Conservation (phyloP, 2,888 invertebrate species). For the Drosophila flavopinicola region DNA sequence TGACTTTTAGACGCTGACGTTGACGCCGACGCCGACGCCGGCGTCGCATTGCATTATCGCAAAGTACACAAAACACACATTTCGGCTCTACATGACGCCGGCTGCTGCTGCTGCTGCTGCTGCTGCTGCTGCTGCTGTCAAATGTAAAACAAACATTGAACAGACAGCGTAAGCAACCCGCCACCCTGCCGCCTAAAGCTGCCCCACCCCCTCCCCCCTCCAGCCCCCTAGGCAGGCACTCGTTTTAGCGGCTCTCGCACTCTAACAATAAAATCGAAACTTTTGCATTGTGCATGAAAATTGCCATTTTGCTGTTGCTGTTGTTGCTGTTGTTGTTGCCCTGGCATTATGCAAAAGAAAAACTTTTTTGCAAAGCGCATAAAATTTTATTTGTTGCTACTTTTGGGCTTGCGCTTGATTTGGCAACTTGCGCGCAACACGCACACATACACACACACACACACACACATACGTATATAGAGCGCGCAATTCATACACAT, state of each 20-base stretch:
- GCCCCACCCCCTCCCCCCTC: not conserved
- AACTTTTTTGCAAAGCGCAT: conserved; percentile 73
- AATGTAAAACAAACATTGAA: conserved; percentile 62
- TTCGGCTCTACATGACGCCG: conserved; percentile 29
- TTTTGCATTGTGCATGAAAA: conserved; percentile 75
- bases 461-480: not conserved
- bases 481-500: conserved; percentile 41
- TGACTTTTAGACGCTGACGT: conserved; percentile 55
- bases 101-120: conserved; percentile 1
- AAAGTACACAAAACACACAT: conserved; percentile 48
- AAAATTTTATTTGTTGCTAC: conserved; percentile 80
- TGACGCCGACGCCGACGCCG: conserved; percentile 21
- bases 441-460: conserved; percentile 20
- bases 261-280: conserved; percentile 75
- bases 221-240: conserved; percentile 4
- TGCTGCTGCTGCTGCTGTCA: conserved; percentile 41
- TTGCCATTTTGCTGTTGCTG: conserved; percentile 50
- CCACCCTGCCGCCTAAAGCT: not conserved
- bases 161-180: conserved; percentile 35
- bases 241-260: conserved; percentile 38
- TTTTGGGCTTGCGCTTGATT: conserved; percentile 78
- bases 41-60: conserved; percentile 63
- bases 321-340: conserved; percentile 10
- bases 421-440: conserved; percentile 54
- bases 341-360: conserved; percentile 73